Evolutionary conservation across 2,113 vertebrate species (phyloP), one percentile per base, ranked within the genome.

Genomic region (Bettongia penicillata): DNA sequence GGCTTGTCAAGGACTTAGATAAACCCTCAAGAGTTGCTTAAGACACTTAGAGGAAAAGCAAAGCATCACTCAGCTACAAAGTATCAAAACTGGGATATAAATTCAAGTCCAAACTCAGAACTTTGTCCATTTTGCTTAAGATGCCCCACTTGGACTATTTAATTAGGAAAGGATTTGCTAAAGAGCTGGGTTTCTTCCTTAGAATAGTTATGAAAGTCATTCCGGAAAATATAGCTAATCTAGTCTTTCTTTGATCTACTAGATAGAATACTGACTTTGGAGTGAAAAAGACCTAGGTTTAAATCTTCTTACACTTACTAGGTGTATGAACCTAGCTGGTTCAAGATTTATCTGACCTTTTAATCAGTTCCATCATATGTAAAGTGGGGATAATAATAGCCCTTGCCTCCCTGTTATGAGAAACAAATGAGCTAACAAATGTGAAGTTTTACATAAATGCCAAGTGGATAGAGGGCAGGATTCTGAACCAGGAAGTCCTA

Each of bases 171-270:
- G 51, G 50, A 53, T 91, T 61, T 50, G 9, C 4, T 53, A 52
- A 68, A 22, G 31, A n/a, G 90, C 55, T 51, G 53, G 90, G 50
- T 53, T 51, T 51, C 91, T 96, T 52, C 47, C 84, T 92, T 84
- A 94, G 28, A 19, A 53, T 94, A 96, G 93, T 93, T 55, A n/a
- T 43, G 89, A 22, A 95, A 94, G 61, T 91, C 91, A 90, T 51
- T 89, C 53, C 91, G 26, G 9, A 47, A 28, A 89, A 50, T 52
- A 12, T 26, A 8, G 26, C 52, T 43, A 48, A 37, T 26, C 91
- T 57, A 51, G 49, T 53, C 49, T 92, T 55, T 53, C 57, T 84
- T 23, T 23, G 6, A 84, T 84, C 68, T 43, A 23, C 16, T n/a
- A 77, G 55, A 28, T 10, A 53, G 53, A 53, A 55, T 55, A 55